Base-by-base conservation (phyloP, 2,888 invertebrate genomes). In the Entomobrya multifasciata region DNA sequence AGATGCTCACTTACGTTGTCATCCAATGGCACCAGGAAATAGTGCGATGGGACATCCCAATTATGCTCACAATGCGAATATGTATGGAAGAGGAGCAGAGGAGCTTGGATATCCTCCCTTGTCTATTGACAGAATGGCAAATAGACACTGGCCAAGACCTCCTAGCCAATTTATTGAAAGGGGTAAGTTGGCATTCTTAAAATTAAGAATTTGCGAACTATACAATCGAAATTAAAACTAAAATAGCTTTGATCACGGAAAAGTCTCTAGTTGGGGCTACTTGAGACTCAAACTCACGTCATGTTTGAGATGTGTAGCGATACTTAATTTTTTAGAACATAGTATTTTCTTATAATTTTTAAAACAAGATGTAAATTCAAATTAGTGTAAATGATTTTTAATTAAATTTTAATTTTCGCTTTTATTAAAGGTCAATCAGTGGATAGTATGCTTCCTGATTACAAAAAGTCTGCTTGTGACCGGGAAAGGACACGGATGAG, bases 401-500 rank as follows among this genome's bases (percentile, higher is more conserved):
- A 13, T 25, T 3, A 25, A 62, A 15, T 65, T 65, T 5, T 36
- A 17, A 1, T 15, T n/a, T 0, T 36, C 20, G 15, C 22, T 17
- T 62, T n/a, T 27, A 76, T 47, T 47, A 25, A 44, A 77, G 81
- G 74, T 11, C 62, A 77, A 20, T 15, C 76, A 13, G 17, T 84
- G 17, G 84, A 84, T 4, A 36, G 36, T 36, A 67, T 84, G 77
- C 80, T 78, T 78, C 47, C 93, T 96, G 96, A 96, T 92, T 96
- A 96, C 92, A 96, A 96, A 92, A 96, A 96, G 92, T 96, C 96
- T 0, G 97, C 97, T 0, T 96, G 96, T 91, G 96, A 96, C 92
- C 94, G 97, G 27, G 97, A 97, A 92, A 93, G 97, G 4, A 96
- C 96, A 0, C 93, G 97, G 52, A 97, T 97, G 97, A 94, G 96